A percentile compares a stretch with the other conserved stretches of the same genome.
These are phyloP conservation scores for Phoxinus dragarum DNA, from an alignment of 2,797 vertebrate species.

Conservation along the genomic window DNA sequence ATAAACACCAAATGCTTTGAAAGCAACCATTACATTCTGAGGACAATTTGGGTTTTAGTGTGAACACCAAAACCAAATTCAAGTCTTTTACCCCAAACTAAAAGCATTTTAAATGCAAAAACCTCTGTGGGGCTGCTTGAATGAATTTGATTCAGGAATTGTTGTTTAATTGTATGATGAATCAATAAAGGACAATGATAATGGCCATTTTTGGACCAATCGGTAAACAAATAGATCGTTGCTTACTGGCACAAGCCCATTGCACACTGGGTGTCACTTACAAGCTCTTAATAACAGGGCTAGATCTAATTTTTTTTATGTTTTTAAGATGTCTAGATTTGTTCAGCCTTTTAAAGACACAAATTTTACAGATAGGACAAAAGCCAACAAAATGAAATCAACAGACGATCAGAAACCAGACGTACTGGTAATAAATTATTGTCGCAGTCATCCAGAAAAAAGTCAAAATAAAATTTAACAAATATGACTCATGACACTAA, in stretches of 20 bases:
- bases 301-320: slow-evolving; percentile 51
- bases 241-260: not conserved
- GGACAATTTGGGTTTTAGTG: slow-evolving; percentile 4
- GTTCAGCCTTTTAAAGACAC: slow-evolving; percentile 62
- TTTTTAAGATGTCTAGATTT: slow-evolving; percentile 50
- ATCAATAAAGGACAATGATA: not conserved
- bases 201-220: slow-evolving; percentile 12
- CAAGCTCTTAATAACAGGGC: slow-evolving; percentile 48
- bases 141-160: not conserved
- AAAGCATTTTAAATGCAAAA: slow-evolving; percentile 34
- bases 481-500: slow-evolving; percentile 61
- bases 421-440: slow-evolving; percentile 75
- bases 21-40: slow-evolving; percentile 35
- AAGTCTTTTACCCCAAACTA: slow-evolving; percentile 12
- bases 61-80: not conserved
- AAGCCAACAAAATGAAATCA: slow-evolving; percentile 50
- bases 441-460: slow-evolving; percentile 58
- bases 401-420: slow-evolving; percentile 59
- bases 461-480: slow-evolving; percentile 41
- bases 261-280: slow-evolving; percentile 60
- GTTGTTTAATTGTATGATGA: not conserved
- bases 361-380: slow-evolving; percentile 39
- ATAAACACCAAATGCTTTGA: slow-evolving; percentile 35
- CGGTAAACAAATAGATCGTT: slow-evolving; percentile 4
- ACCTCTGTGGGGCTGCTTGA: not conserved